Conservation (phyloP, 2,113 vertebrate species). For the Coptodon rendalli region DNA sequence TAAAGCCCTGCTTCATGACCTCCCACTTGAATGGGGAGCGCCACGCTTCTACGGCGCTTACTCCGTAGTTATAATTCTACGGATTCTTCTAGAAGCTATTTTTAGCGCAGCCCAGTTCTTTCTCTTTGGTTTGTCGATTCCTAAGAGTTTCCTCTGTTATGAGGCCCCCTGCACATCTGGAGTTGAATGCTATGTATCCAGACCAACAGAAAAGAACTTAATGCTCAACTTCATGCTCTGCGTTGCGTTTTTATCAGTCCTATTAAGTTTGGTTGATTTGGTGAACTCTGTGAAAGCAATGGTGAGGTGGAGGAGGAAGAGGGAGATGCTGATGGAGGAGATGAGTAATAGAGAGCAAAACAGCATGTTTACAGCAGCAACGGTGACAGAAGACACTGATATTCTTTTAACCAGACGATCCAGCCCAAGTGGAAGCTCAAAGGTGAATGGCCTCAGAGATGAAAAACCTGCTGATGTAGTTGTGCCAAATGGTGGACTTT, state of each 20-base stretch:
- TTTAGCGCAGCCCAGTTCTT: constrained; percentile 15
- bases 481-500: not conserved
- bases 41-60: constrained; percentile 19
- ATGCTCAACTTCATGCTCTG: constrained; percentile 48
- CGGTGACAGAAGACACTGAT: not conserved
- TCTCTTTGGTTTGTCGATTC: constrained; percentile 25
- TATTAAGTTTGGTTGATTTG: constrained; percentile 35
- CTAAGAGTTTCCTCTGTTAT: constrained; percentile 39
- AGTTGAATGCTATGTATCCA: constrained; percentile 46
- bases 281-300: not conserved
- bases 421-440: not conserved
- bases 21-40: not conserved
- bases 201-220: constrained; percentile 23
- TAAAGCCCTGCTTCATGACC: not conserved
- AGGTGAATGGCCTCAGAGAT: not conserved
- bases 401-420: not conserved
- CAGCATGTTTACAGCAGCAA: not conserved
- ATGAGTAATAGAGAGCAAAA: constrained; percentile 27
- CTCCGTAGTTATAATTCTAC: not conserved
- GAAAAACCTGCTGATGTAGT: not conserved
- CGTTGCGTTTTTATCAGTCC: not conserved
- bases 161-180: constrained; percentile 47
- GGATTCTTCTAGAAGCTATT: constrained; percentile 14
- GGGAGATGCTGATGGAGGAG: constrained; percentile 7
- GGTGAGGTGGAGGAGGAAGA: constrained; percentile 9